A percentile compares a stretch with the other conserved stretches of the same genome.
These are phyloP conservation scores for Drosophila busckii DNA, from an alignment of 1,140 invertebrate genomes.

Conservation along the genomic window DNA sequence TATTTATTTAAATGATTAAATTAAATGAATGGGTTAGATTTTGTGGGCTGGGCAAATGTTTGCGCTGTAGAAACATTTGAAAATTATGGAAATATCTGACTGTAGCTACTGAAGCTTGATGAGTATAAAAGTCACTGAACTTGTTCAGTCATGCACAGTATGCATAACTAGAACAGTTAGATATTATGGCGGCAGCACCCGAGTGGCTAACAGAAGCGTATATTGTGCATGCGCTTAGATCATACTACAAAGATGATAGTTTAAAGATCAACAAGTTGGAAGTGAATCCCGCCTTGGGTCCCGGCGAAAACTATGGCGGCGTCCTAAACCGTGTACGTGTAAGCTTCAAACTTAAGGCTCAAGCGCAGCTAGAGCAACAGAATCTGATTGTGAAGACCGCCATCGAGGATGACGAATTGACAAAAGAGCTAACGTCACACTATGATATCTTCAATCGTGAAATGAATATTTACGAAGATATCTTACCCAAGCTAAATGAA, in stretches of 20 bases:
- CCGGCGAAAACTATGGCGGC: slow-evolving; percentile 75
- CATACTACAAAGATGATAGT: slow-evolving; percentile 38
- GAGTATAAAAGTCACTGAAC: slow-evolving; percentile 33
- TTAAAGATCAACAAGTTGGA: slow-evolving; percentile 40
- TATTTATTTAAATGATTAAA: no score
- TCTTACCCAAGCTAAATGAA: slow-evolving; percentile 60
- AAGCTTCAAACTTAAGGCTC: slow-evolving; percentile 26
- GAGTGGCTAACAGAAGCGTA: slow-evolving; percentile 67
- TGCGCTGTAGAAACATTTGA: no score
- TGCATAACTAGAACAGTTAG: background rate
- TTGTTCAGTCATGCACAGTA: background rate
- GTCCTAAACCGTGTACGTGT: slow-evolving; percentile 52
- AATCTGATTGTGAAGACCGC: slow-evolving; percentile 64
- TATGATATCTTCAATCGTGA: slow-evolving; percentile 75
- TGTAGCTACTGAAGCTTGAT: no score
- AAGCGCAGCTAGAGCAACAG: slow-evolving; percentile 4
- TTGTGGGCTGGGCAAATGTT: no score
- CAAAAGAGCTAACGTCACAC: slow-evolving; percentile 56
- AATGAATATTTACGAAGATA: slow-evolving; percentile 67
- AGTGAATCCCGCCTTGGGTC: slow-evolving; percentile 59
- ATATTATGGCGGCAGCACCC: slow-evolving; percentile 51
- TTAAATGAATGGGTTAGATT: no score
- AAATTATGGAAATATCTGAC: no score
- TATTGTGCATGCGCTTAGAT: slow-evolving; percentile 51
- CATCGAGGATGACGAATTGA: slow-evolving; percentile 61